A percentile compares a stretch with the other conserved stretches of the same genome.
phyloP scores from a whole-genome alignment of 2,888 invertebrate genomes.

The Dicyrtomina minuta region DNA sequence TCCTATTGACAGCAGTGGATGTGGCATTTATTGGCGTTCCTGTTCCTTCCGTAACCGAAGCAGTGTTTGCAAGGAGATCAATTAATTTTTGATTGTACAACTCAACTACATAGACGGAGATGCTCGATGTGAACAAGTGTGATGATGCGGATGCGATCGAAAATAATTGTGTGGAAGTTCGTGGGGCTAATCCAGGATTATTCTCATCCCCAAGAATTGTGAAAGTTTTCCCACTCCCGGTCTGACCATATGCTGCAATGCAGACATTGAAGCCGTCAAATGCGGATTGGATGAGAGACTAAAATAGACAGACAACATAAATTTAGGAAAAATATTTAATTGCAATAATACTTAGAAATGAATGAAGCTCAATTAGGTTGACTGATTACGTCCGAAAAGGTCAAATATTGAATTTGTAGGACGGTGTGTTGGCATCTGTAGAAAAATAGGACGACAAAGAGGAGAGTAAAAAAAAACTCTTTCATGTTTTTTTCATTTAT shows the following conservation, averaged over 20 bases:
- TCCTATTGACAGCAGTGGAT: too few species aligned
- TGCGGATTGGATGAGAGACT: conserved; percentile 60
- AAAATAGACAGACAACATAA: conserved; percentile 33
- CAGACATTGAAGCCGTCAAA: conserved; percentile 59
- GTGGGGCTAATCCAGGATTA: conserved; percentile 56
- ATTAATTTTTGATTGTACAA: conserved; percentile 60
- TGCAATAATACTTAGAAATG: neutral
- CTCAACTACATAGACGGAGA: conserved; percentile 59
- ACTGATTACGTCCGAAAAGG: too few species aligned
- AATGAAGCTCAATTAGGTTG: too few species aligned
- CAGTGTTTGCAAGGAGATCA: conserved; percentile 52
- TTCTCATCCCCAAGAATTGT: conserved; percentile 59
- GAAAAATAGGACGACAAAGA: too few species aligned
- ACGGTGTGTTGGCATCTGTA: too few species aligned
- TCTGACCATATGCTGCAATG: conserved; percentile 59
- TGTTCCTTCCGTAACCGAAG: too few species aligned
- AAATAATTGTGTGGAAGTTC: conserved; percentile 58
- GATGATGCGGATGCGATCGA: conserved; percentile 55
- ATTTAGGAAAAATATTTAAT: neutral
- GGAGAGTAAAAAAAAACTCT: too few species aligned
- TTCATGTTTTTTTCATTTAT: too few species aligned
- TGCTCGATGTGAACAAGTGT: conserved; percentile 57
- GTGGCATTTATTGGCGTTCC: too few species aligned
- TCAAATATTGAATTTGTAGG: too few species aligned
- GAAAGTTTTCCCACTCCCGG: conserved; percentile 61